A percentile compares a stretch with the other conserved stretches of the same genome.
These are phyloP conservation scores for Orycteropus afer DNA, from an alignment of 2,113 vertebrate species.

Conservation along the genomic window DNA sequence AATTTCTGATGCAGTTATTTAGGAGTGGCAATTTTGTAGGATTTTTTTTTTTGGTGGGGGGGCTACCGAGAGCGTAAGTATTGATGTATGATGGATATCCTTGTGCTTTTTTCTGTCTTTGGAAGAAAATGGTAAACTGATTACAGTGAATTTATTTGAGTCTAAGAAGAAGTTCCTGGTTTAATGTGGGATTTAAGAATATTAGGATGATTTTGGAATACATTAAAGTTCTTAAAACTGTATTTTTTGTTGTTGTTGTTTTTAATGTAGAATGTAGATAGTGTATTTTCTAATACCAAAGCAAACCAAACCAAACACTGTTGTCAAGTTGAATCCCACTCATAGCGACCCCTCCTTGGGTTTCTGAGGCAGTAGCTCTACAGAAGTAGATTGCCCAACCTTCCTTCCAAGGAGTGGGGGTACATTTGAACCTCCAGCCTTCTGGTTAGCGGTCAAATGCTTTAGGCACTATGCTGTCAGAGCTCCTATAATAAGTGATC, in stretches of 20 bases:
- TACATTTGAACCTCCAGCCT: too few species aligned
- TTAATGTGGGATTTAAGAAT: slow-evolving; percentile 26
- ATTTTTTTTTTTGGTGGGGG: background rate
- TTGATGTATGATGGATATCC: slow-evolving; percentile 45
- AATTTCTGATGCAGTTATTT: slow-evolving; percentile 58
- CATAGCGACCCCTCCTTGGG: too few species aligned
- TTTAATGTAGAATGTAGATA: slow-evolving; percentile 31
- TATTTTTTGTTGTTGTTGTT: too few species aligned
- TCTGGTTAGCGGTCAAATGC: too few species aligned
- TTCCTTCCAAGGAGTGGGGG: too few species aligned
- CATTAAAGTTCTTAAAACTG: slow-evolving; percentile 47
- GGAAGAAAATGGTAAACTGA: slow-evolving; percentile 49
- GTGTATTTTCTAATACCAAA: slow-evolving; percentile 49
- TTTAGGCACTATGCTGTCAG: too few species aligned
- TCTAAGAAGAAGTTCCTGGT: slow-evolving; percentile 52
- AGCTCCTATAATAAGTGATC: slow-evolving; percentile 46
- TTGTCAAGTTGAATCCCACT: too few species aligned
- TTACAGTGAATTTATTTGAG: slow-evolving; percentile 55
- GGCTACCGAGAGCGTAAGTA: too few species aligned
- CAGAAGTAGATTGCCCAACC: too few species aligned
- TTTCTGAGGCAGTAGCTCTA: too few species aligned
- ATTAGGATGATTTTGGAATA: slow-evolving; percentile 45
- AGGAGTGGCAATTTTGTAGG: slow-evolving; percentile 53
- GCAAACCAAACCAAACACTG: too few species aligned
- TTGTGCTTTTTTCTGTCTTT: background rate